These are phyloP conservation scores for Drosophila dives DNA, from an alignment of 2,888 invertebrate genomes.

Conservation along the genomic window DNA sequence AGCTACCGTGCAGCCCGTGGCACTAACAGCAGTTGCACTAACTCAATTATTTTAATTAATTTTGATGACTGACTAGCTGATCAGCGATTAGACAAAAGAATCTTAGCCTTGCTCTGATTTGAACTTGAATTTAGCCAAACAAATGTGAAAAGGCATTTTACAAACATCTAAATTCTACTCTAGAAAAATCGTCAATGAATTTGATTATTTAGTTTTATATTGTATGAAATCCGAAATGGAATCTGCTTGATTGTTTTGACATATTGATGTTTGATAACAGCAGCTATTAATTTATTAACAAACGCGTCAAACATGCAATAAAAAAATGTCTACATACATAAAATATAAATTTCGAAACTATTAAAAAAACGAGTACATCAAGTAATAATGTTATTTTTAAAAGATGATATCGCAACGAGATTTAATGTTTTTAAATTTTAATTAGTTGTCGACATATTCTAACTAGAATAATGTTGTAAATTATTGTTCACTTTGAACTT, in stretches of 20 bases:
- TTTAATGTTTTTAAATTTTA: constrained; percentile 22
- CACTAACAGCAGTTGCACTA: constrained; percentile 37
- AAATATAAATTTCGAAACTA: constrained; percentile 35
- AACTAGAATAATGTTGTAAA: constrained; percentile 12
- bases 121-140: background rate
- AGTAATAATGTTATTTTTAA: constrained; percentile 24
- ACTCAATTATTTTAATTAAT: constrained; percentile 61
- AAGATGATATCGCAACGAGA: constrained; percentile 23
- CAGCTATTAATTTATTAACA: constrained; percentile 47
- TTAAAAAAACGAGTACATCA: constrained; percentile 10
- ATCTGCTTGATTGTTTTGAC: constrained; percentile 12
- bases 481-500: background rate
- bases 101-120: constrained; percentile 6
- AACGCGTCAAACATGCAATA: constrained; percentile 53
- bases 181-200: too few relatives aligned
- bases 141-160: background rate
- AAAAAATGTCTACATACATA: constrained; percentile 62
- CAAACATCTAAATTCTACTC: too few relatives aligned
- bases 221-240: background rate
- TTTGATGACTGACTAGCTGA: constrained; percentile 49
- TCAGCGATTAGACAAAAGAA: constrained; percentile 41
- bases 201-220: too few relatives aligned
- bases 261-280: constrained; percentile 25
- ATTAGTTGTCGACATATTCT: constrained; percentile 21
- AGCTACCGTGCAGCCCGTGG: constrained; percentile 6